A percentile compares a stretch with the other conserved stretches of the same genome.
These are phyloP conservation scores for Zaprionus davidi DNA, from an alignment of 1,140 invertebrate species.

Conservation along the genomic window DNA sequence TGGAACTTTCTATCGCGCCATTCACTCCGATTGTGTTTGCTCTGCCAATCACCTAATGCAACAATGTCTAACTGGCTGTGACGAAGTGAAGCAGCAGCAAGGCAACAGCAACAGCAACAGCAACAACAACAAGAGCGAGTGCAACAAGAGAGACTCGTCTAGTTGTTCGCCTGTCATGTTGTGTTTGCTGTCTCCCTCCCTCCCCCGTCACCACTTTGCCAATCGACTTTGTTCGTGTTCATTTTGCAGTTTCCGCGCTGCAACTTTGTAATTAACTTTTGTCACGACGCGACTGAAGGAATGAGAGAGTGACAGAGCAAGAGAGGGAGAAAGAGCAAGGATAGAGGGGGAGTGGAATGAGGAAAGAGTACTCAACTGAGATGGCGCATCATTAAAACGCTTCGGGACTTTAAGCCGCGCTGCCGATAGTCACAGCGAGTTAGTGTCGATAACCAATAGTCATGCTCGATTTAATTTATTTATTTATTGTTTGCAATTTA, in stretches of 20 bases:
- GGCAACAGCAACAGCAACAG: background rate
- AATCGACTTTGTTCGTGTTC: constrained; percentile 62
- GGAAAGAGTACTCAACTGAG: background rate
- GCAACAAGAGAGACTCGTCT: constrained; percentile 28
- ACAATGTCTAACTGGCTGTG: constrained; percentile 73
- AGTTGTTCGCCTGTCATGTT: constrained; percentile 48
- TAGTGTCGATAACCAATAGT: constrained; percentile 3
- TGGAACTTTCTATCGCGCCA: constrained; percentile 69
- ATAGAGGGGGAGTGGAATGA: background rate
- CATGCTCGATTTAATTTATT: constrained; percentile 4
- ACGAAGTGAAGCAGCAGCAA: constrained; percentile 49
- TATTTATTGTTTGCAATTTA: constrained; percentile 4
- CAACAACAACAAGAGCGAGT: background rate
- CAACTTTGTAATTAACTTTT: constrained; percentile 83
- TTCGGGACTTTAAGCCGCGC: background rate
- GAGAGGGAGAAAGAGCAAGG: background rate
- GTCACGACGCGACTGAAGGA: constrained; percentile 62
- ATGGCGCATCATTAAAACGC: constrained; percentile 25
- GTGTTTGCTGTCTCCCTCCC: constrained; percentile 8
- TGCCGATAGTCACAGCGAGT: background rate
- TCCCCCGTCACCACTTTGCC: background rate
- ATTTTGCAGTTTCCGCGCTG: constrained; percentile 73
- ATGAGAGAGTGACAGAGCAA: background rate
- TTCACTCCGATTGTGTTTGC: constrained; percentile 56
- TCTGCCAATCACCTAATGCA: constrained; percentile 59